Base-by-base conservation (phyloP, 2,797 vertebrate species). In the Dermochelys coriacea region DNA sequence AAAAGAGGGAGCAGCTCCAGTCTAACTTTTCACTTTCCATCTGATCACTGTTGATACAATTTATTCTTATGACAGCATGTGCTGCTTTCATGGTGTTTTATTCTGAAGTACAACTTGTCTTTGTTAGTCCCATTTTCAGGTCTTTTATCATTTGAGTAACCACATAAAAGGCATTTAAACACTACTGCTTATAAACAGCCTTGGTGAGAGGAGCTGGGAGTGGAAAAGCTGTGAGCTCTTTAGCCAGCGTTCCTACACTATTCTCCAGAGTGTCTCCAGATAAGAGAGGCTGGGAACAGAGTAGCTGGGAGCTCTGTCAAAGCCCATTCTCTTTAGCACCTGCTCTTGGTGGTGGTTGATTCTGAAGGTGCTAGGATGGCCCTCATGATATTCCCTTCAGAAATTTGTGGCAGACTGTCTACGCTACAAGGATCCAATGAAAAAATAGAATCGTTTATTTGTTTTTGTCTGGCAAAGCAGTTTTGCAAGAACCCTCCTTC, bases 11-110 rank as follows among this genome's bases (percentile, higher is more conserved):
- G 75, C 82, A 87, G 80, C 90, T 91, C 87, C 83, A 3, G 80
- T 55, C 89, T 80, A 68, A 87, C 95, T 93, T 92, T 79, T 86
- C 86, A 16, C 94, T 96, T 95, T 89, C 95, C 93, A 93, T 95
- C 97, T 96, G 95, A 98, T 96, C 11, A n/a, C 94, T 90, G 91
- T 89, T 95, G 97, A 94, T 97, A 94, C 94, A 93, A 87, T 96
- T 97, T 94, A 96, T 97, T 95, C 93, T 82, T 80, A 25, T 87
- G 90, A 93, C 97, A 94, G 87, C 96, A 92, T 97, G 95, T 96
- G 96, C 95, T 89, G 93, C 97, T 97, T 96, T 94, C 92, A 91
- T 83, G 85, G 91, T 6, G 12, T 85, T 91, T 94, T 71, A 94
- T 93, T 92, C 95, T 93, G 93, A 96, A 96, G 97, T 89, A 95